phyloP scores from a whole-genome alignment of 2,888 invertebrate genomes.

The Agrilus mali region DNA sequence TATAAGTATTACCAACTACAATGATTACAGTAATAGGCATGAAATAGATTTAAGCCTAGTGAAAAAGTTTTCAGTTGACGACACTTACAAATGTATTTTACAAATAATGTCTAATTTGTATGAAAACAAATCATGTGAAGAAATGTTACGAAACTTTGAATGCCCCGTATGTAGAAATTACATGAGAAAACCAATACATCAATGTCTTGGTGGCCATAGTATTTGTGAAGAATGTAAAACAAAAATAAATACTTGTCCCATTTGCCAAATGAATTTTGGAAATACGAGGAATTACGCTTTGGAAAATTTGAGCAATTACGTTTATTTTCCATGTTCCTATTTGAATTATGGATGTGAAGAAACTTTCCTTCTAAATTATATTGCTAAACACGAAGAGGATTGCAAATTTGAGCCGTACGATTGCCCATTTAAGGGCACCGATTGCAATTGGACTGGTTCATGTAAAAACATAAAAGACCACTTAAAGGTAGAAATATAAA shows the following conservation, averaged over 20 bases:
- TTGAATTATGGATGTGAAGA: slow-evolving; percentile 23
- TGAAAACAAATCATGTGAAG: slow-evolving; percentile 19
- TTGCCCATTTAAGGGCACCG: slow-evolving; percentile 21
- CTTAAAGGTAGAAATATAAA: slow-evolving; percentile 2
- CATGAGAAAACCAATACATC: slow-evolving; percentile 28
- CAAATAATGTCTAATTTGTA: slow-evolving; percentile 7
- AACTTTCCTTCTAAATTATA: slow-evolving; percentile 16
- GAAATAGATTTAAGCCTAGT: slow-evolving; percentile 20
- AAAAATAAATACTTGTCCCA: slow-evolving; percentile 25
- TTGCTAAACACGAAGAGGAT: slow-evolving; percentile 20
- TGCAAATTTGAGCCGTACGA: slow-evolving; percentile 21
- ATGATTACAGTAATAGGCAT: slow-evolving; percentile 8
- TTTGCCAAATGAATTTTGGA: slow-evolving; percentile 23
- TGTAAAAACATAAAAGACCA: slow-evolving; percentile 10
- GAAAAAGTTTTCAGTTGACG: slow-evolving; percentile 15
- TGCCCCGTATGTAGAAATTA: slow-evolving; percentile 27
- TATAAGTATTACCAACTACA: slow-evolving; percentile 1
- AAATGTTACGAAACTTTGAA: slow-evolving; percentile 24
- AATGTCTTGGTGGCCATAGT: slow-evolving; percentile 27
- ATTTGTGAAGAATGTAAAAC: slow-evolving; percentile 25
- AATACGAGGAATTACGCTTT: slow-evolving; percentile 25
- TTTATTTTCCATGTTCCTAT: slow-evolving; percentile 24
- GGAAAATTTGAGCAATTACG: slow-evolving; percentile 22
- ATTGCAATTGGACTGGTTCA: slow-evolving; percentile 12
- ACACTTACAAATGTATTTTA: slow-evolving; percentile 7